A percentile compares a stretch with the other conserved stretches of the same genome.
Evolutionary conservation across 2,113 vertebrate species (phyloP).

Genomic region (Procapra przewalskii): DNA sequence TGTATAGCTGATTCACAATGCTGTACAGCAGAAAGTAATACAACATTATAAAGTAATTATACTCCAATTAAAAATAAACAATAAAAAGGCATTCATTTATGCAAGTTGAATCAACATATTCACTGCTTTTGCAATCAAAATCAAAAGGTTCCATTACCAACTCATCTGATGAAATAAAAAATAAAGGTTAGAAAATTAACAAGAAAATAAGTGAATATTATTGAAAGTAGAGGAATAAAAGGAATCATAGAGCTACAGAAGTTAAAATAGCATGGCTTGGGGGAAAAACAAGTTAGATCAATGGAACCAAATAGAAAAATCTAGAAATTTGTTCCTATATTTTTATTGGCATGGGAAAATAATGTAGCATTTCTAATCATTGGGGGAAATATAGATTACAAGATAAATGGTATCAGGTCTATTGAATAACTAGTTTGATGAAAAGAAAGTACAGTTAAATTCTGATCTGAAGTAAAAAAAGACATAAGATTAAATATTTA

Average conservation of each 20-base stretch:
- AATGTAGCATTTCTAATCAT: conserved; percentile 10
- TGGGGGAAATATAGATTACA: not conserved
- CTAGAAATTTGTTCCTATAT: not conserved
- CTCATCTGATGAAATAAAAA: not conserved
- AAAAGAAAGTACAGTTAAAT: conserved; percentile 1
- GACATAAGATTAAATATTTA: not conserved
- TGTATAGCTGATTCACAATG: not conserved
- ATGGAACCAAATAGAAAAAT: not conserved
- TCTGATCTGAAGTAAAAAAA: not conserved
- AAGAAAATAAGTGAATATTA: not conserved
- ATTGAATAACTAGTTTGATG: not conserved
- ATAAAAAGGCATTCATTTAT: not conserved
- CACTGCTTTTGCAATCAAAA: not conserved
- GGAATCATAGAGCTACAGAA: not conserved
- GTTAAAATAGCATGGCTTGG: not conserved
- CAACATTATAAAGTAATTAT: not conserved
- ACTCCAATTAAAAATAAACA: not conserved
- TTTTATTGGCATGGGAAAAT: not conserved
- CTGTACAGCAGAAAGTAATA: not conserved
- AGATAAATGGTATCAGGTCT: not conserved
- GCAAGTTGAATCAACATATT: not conserved
- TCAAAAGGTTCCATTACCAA: not conserved
- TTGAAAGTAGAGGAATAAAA: not conserved
- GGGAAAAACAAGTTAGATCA: not conserved
- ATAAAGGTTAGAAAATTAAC: not conserved